Base-by-base conservation (phyloP, 1,140 invertebrate species). In the Drosophila truncata region DNA sequence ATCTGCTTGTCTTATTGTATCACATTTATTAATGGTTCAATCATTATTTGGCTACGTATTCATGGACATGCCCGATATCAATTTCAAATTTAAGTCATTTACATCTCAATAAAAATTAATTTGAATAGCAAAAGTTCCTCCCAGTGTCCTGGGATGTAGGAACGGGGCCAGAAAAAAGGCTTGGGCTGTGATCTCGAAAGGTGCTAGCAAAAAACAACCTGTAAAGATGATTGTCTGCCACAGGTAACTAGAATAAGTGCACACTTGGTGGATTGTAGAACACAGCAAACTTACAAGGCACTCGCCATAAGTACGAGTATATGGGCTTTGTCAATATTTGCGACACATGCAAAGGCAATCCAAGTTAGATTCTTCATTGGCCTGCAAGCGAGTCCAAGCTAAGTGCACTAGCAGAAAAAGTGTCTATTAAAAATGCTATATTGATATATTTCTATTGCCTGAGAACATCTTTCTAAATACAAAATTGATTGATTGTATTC, bases 241-340 rank as follows among this genome's bases (percentile, higher is more conserved):
- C 27, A 64, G 55, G 61, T 73, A 81, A 77, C 61, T 81, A 41
- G 39, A 65, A 77, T 88, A 88, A 86, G 80, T 86, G 83, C 84
- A 64, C 57, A 75, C 77, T 84, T 20, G 46, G 8, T 42, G 35
- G 39, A 20, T 85, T 85, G 82, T 80, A 52, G 65, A 82, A 82
- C 78, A 78, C 49, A 23, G 63, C 47, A 74, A 63, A 71, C 54
- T 57, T 54, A 71, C 81, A 82, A 87, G 65, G 61, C 79, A 76
- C 70, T 82, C 65, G 79, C 78, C 64, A 57, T 80, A 60, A 83
- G 80, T 78, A 46, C 59, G 58, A 75, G 59, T 57, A 64, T 64
- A 55, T 66, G 42, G 62, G 77, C 67, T 83, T 58, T 80, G 83
- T 88, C 84, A 88, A 87, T 87, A 87, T 87, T 87, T 87, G 80